A percentile compares a stretch with the other conserved stretches of the same genome.
phyloP scores from a whole-genome alignment of 2,888 invertebrate species.

The Tenthredo notha region DNA sequence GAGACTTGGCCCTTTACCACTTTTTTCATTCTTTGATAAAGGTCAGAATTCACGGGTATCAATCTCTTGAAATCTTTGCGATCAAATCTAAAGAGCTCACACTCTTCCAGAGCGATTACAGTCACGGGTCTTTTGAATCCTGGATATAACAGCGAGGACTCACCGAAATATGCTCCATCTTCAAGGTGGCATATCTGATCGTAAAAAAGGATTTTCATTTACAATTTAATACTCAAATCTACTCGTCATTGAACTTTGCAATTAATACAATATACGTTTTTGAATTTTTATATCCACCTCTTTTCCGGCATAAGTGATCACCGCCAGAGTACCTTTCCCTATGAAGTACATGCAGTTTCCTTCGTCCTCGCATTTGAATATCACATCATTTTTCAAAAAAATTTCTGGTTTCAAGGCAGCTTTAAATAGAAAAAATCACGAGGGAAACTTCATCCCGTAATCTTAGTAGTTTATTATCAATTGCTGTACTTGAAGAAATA shows the following conservation, averaged over 20 bases:
- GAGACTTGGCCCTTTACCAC: constrained; percentile 65
- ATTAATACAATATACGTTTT: too few relatives aligned
- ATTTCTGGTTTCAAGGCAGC: constrained; percentile 68
- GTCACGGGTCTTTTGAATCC: constrained; percentile 80
- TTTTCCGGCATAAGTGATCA: constrained; percentile 68
- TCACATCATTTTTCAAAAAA: constrained; percentile 72
- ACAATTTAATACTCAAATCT: background rate
- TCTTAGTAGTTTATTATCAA: background rate
- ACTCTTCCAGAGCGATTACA: constrained; percentile 82
- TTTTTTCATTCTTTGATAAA: constrained; percentile 67
- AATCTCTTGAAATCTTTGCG: constrained; percentile 78
- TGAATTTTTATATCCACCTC: constrained; percentile 64
- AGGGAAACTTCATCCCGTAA: background rate
- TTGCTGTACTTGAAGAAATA: background rate
- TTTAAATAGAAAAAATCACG: constrained; percentile 15
- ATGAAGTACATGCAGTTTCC: constrained; percentile 76
- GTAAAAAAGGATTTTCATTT: background rate
- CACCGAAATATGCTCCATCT: constrained; percentile 82
- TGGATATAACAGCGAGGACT: constrained; percentile 78
- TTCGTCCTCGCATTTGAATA: constrained; percentile 69
- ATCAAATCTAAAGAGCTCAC: constrained; percentile 81
- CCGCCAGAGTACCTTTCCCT: constrained; percentile 72
- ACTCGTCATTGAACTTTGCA: background rate
- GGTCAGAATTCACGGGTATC: constrained; percentile 63
- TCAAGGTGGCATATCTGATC: constrained; percentile 79